phyloP scores from a whole-genome alignment of 2,113 vertebrate species.

The Salvelinus namaycush region DNA sequence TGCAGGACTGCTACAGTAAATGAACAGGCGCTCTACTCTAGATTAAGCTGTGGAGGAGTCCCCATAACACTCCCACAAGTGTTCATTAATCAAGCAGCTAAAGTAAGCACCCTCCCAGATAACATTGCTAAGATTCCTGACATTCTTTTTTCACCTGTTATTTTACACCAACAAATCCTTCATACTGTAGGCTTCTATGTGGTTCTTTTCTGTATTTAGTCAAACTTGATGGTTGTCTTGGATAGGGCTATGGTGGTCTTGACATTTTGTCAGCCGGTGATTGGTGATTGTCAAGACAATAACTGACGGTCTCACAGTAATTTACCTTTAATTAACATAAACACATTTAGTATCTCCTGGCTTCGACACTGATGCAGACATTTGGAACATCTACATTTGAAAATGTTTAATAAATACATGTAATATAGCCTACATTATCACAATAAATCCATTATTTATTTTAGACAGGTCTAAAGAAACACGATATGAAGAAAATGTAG shows the following conservation, averaged over 20 bases:
- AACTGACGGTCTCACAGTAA: too few species aligned
- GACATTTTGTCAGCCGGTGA: too few species aligned
- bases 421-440: too few species aligned
- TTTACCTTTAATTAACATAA: too few species aligned
- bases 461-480: too few species aligned
- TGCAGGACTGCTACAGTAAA: slow-evolving; percentile 25
- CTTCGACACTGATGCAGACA: too few species aligned
- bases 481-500: too few species aligned
- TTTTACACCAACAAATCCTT: neutral
- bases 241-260: neutral
- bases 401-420: too few species aligned
- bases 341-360: too few species aligned
- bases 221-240: neutral
- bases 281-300: too few species aligned
- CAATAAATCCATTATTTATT: too few species aligned
- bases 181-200: neutral
- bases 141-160: neutral
- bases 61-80: slow-evolving; percentile 39
- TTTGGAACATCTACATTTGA: too few species aligned
- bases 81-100: slow-evolving; percentile 42
- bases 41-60: slow-evolving; percentile 19
- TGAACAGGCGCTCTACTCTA: slow-evolving; percentile 20
- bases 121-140: slow-evolving; percentile 24
- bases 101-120: slow-evolving; percentile 34
- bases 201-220: neutral